phyloP scores from a whole-genome alignment of 2,113 vertebrate genomes.

The Gymnarchus niloticus region DNA sequence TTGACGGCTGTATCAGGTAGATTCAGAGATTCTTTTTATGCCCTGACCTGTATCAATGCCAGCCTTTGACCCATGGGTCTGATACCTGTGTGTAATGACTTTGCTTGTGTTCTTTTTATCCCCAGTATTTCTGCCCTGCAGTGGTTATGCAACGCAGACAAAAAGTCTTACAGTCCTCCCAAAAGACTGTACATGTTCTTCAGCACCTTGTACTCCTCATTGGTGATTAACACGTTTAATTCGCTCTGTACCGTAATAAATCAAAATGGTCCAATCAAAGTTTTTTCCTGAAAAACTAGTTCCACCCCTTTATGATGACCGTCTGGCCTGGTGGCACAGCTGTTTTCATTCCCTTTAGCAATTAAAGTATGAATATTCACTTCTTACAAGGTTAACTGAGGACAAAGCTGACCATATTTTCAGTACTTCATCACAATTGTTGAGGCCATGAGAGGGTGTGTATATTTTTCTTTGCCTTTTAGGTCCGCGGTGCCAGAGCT shows the following conservation, averaged over 20 bases:
- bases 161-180: constrained; percentile 79
- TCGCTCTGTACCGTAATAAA: neutral
- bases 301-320: too few species aligned
- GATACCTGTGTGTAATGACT: neutral
- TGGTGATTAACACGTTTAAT: constrained; percentile 61
- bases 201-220: constrained; percentile 78
- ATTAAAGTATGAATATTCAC: neutral
- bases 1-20: constrained; percentile 94
- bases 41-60: neutral
- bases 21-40: neutral
- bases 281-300: neutral
- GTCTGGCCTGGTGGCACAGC: too few species aligned
- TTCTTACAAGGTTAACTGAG: neutral
- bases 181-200: constrained; percentile 85
- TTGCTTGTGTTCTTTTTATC: neutral
- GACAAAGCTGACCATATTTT: neutral
- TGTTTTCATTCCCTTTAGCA: neutral
- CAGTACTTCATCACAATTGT: neutral
- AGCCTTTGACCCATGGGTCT: neutral
- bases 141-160: constrained; percentile 95
- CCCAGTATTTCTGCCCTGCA: constrained; percentile 90
- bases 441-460: neutral
- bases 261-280: neutral
- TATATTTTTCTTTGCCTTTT: constrained; percentile 32
- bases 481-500: constrained; percentile 81